Percentiles rank a stretch among this genome's conserved stretches.
These are phyloP conservation scores for Neuroterus valhalla DNA, from an alignment of 1,140 invertebrate genomes.

Conservation along the genomic window DNA sequence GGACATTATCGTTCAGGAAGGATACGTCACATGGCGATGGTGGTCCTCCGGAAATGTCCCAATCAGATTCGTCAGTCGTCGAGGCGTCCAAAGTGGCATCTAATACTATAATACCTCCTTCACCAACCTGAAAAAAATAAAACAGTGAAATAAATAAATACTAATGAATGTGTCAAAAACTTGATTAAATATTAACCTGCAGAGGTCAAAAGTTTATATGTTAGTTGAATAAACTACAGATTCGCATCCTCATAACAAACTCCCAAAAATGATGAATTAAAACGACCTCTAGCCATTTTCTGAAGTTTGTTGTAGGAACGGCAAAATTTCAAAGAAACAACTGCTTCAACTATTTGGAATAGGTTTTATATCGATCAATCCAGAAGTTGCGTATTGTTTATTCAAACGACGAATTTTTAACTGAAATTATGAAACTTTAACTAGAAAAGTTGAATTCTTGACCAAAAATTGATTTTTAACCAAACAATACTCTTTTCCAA, in stretches of 20 bases:
- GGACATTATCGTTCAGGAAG: constrained; percentile 91
- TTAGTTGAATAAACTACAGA: too few species aligned
- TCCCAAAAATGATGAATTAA: too few species aligned
- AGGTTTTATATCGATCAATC: too few species aligned
- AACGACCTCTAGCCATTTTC: neutral
- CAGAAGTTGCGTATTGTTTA: too few species aligned
- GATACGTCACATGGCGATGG: constrained; percentile 88
- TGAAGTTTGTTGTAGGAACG: constrained; percentile 1
- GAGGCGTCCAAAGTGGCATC: constrained; percentile 78
- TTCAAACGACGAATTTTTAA: too few species aligned
- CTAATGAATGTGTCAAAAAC: neutral
- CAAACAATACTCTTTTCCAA: too few species aligned
- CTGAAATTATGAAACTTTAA: too few species aligned
- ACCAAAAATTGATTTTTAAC: too few species aligned
- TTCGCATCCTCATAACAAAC: too few species aligned
- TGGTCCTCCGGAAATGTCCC: constrained; percentile 78
- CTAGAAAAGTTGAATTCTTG: too few species aligned
- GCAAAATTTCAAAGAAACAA: neutral
- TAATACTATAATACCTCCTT: constrained; percentile 81
- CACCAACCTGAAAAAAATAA: constrained; percentile 77
- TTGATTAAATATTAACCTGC: neutral
- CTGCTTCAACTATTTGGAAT: neutral
- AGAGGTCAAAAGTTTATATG: neutral
- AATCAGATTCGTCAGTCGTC: constrained; percentile 81
- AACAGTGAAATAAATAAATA: constrained; percentile 19